Base-by-base conservation (phyloP, 2,888 invertebrate genomes). In the Herminia tarsipennalis region DNA sequence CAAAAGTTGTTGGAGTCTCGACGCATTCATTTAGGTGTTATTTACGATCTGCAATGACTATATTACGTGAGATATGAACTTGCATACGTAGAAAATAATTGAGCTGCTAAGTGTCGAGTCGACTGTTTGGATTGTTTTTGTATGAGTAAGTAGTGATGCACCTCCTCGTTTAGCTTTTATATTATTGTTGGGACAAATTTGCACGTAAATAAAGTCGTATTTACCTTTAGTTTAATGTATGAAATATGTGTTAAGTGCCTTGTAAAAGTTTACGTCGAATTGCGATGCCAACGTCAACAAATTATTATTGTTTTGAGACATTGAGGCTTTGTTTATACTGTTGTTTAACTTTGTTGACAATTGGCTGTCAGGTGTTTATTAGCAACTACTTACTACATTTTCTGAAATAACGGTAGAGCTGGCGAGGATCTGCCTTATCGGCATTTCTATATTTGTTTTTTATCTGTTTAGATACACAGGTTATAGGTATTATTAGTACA, bases 51-150 rank as follows among this genome's bases (percentile, higher is more conserved):
- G 73, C 72, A 63, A 78, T 73, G 75, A 76, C 69, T 73, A 78
- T 78, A 78, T 84, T 75, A 78, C 79, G 80, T 81, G 86, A 84
- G 69, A 83, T 86, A 88, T 87, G 83, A 85, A 89, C 88, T 88
- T 81, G 75, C 76, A 81, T 83, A 83, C 77, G 79, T 83, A 66
- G 76, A 84, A 86, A 17, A 86, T 88, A 88, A 89, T 88, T 79
- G 79, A 79, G 36, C 56, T 41, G 74, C 73, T 76, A 78, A 83
- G 85, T 83, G 83, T 83, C 76, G 67, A 76, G 56, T 57, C 60
- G 64, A 53, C 65, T 75, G 61, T 81, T 88, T 83, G 88, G 89
- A 88, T 88, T 87, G 78, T 85, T 84, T 81, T 77, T 71, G 82
- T 70, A 76, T 78, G 83, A 86, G 89, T 90, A 88, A 90, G 90